Percentiles rank a stretch among this genome's conserved stretches.
phyloP scores from a whole-genome alignment of 2,797 vertebrate species.

The Streptopelia turtur region DNA sequence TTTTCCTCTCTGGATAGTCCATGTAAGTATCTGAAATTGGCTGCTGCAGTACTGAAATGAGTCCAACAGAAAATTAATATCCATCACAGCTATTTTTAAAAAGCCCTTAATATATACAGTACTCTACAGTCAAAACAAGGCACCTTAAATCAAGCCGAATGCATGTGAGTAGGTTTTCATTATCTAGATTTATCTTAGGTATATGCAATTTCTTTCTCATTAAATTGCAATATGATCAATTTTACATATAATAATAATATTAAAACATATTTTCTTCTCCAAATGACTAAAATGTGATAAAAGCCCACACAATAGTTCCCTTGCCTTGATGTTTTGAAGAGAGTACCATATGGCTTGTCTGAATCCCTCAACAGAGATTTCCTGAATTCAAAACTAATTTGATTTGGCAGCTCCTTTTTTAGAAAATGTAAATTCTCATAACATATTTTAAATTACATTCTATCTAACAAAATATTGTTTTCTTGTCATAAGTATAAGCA shows the following conservation, averaged over 20 bases:
- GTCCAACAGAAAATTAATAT: not conserved
- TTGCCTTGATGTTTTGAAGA: slow-evolving; percentile 16
- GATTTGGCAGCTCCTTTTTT: slow-evolving; percentile 18
- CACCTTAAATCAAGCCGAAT: slow-evolving; percentile 21
- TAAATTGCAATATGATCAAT: slow-evolving; percentile 14
- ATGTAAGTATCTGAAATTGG: not conserved
- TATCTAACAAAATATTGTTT: not conserved
- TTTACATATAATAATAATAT: slow-evolving; percentile 31
- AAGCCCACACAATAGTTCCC: slow-evolving; percentile 29
- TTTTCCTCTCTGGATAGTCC: not conserved
- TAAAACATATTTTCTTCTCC: slow-evolving; percentile 55
- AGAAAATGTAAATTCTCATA: not conserved
- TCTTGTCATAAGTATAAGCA: not conserved
- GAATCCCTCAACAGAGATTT: not conserved
- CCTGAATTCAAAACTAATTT: slow-evolving; percentile 12
- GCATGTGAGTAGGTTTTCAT: slow-evolving; percentile 5
- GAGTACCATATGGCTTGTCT: slow-evolving; percentile 37
- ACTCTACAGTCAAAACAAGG: slow-evolving; percentile 17
- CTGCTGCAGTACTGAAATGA: not conserved
- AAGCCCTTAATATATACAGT: not conserved
- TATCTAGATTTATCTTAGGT: slow-evolving; percentile 4
- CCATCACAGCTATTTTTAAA: not conserved
- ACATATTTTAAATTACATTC: not conserved
- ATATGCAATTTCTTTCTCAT: not conserved
- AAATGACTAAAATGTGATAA: slow-evolving; percentile 64